Evolutionary conservation across 2,888 invertebrate genomes (phyloP), one percentile per base, ranked within the genome.

Genomic region (Xanthorhoe designata): DNA sequence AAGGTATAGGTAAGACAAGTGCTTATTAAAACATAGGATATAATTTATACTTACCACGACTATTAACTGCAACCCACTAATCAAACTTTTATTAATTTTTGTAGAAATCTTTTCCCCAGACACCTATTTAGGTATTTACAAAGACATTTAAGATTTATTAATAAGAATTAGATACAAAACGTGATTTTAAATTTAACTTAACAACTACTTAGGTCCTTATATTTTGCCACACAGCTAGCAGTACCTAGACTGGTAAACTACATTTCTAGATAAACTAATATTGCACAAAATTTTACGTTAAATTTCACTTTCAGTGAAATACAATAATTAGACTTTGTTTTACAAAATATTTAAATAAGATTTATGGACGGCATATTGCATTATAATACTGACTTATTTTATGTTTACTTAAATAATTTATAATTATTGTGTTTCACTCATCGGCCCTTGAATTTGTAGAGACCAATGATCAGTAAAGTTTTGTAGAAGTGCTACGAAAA

Each of bases 161-260:
- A 17, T 47, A 1, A n/a, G n/a, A n/a, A n/a, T n/a, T 15, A 15
- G 17, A 17, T 47, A 17, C 15, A 47, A 47, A 47, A 45, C 13
- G 32, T 32, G 32, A 32, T 5, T 32, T 32, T 7, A 32, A 32
- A 32, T 38, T 38, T 38, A 38, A 17, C 8, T 8, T 47, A 15
- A 6, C 10, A 13, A 24, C 19, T 45, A 56, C 18, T 45, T 47
- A 57, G 49, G 47, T 57, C 57, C 47, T 49, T 58, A 58, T 50
- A 53, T 35, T 52, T 45, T 60, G 52, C 53, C 52, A 51, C 42
- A 42, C 59, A 56, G n/a, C n/a, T n/a, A n/a, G 57, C 57, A 57
- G 49, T 47, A 57, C 29, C 42, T 45, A 32, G 17, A 59, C 38
- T 42, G 8, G 6, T 32, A 42, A 42, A 42, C 38, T 42, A 42